These are phyloP conservation scores for Melinopterus prodromus DNA, from an alignment of 2,888 invertebrate species.

Conservation along the genomic window DNA sequence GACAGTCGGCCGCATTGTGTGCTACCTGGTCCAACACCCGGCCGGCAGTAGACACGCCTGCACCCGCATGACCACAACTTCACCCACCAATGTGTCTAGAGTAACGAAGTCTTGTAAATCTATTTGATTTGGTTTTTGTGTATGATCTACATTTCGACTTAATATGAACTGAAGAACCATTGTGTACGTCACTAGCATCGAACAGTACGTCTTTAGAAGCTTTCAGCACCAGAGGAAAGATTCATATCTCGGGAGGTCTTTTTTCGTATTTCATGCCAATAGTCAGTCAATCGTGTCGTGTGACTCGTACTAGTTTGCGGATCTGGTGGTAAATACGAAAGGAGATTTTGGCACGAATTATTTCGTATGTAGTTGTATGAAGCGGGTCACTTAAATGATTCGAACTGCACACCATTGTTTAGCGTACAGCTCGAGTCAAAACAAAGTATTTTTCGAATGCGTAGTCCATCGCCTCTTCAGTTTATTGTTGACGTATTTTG, in stretches of 20 bases:
- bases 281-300: too few species aligned
- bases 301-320: too few species aligned
- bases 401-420: neutral
- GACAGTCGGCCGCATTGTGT: conserved; percentile 49
- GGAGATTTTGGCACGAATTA: neutral
- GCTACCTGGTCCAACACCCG: conserved; percentile 58
- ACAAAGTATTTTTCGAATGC: neutral
- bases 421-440: neutral
- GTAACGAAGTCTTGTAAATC: neutral
- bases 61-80: conserved; percentile 46
- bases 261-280: too few species aligned
- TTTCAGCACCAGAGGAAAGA: neutral
- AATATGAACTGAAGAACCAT: neutral
- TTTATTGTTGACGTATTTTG: conserved; percentile 28
- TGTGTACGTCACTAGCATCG: neutral
- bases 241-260: neutral
- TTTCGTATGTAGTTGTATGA: neutral
- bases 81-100: neutral
- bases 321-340: neutral
- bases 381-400: neutral
- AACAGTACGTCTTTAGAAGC: neutral
- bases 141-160: neutral
- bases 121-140: neutral
- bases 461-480: conserved; percentile 4
- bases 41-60: conserved; percentile 61